Evolutionary conservation across 2,113 vertebrate genomes (phyloP).

Genomic region (Morone chrysops): DNA sequence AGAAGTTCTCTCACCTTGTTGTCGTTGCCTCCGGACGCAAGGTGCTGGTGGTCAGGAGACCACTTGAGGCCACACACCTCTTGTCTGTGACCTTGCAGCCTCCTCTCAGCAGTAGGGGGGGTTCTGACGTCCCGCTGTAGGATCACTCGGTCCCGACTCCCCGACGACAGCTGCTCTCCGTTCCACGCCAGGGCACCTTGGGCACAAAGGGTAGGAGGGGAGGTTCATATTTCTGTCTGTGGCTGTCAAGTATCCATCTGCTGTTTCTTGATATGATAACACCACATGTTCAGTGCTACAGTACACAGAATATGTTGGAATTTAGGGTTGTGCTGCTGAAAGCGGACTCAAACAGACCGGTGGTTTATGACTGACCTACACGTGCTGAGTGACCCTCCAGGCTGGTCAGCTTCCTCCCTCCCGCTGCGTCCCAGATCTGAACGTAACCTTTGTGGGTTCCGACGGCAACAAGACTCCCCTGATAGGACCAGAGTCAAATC

Average conservation of each 20-base stretch:
- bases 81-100: conserved; percentile 86
- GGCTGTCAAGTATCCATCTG: not conserved
- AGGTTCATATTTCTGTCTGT: conserved; percentile 31
- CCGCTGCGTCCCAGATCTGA: conserved; percentile 88
- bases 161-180: conserved; percentile 87
- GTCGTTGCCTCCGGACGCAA: conserved; percentile 87
- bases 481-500: conserved; percentile 9
- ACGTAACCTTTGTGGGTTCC: conserved; percentile 88
- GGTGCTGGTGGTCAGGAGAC: conserved; percentile 89
- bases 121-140: conserved; percentile 85
- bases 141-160: conserved; percentile 86
- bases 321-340: not conserved
- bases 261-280: not conserved
- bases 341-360: too few species aligned
- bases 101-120: conserved; percentile 80
- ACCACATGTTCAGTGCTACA: not conserved
- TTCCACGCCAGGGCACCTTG: conserved; percentile 88
- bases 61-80: conserved; percentile 88
- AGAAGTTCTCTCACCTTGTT: conserved; percentile 80
- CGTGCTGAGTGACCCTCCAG: conserved; percentile 87
- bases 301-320: not conserved
- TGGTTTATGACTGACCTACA: conserved; percentile 80
- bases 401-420: conserved; percentile 86
- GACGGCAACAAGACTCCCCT: conserved; percentile 86
- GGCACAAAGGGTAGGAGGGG: not conserved